Base-by-base conservation (phyloP, 2,888 invertebrate genomes). In the Macropis europaea region DNA sequence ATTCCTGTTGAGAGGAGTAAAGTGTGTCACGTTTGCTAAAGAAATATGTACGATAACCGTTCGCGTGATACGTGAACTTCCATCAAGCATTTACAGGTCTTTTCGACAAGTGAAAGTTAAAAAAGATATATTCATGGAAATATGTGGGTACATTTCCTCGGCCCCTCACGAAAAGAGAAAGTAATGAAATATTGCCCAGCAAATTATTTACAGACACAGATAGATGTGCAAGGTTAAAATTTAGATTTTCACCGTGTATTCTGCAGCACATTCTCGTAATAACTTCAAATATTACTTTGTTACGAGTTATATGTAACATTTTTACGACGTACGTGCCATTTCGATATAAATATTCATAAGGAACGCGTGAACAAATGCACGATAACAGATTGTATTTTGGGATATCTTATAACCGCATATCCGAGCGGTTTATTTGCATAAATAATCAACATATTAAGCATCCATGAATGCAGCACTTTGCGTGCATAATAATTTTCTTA, bases 111-210 rank as follows among this genome's bases (percentile, higher is more conserved):
- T 60, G 67, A 70, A 77, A 77, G 70, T 60, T 59, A 72, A 75
- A 73, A 72, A 63, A 26, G 40, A 47, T 48, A 42, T 38, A 34
- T 45, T 54, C 67, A 62, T 64, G 67, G 67, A 79, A 73, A 79
- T 79, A 43, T 62, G 36, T 52, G 34, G 50, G 38, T 42, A 34
- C 28, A 57, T 57, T 69, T 73, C 57, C 64, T 45, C 42, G 62
- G 52, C 24, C 45, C 36, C 9, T 45, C 47, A 22, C 15, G 32
- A 40, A 11, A 61, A 50, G 76, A 48, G 70, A 76, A 79, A 76
- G 73, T 59, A 66, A 57, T 53, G 60, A 75, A 57, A 53, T 52
- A 54, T 74, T 57, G 54, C 32, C 62, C 42, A 48, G 19, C 56
- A 26, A 48, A 59, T 48, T 48, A 45, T 38, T 53, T 30, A 22